Evolutionary conservation across 2,888 invertebrate species (phyloP).

Genomic region (Euphydryas editha): DNA sequence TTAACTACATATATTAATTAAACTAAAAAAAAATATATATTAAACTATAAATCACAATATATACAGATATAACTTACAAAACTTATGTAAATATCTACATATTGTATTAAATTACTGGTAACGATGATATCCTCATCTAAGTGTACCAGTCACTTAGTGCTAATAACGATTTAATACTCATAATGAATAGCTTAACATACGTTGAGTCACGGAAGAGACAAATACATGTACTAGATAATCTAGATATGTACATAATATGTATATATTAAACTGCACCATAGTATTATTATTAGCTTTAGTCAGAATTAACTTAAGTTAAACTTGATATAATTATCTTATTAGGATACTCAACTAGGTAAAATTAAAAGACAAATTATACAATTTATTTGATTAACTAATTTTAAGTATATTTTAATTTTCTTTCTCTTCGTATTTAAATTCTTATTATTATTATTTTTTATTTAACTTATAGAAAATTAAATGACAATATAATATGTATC

Average conservation of each 20-base stretch:
- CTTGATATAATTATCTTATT: background rate
- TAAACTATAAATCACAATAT: no score
- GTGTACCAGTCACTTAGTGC: background rate
- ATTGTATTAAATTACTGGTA: background rate
- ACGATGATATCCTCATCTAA: background rate
- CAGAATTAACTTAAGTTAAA: background rate
- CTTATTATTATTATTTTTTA: no score
- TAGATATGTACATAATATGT: background rate
- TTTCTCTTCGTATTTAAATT: no score
- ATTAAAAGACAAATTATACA: no score
- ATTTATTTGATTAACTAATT: no score
- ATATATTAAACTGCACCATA: background rate
- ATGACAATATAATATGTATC: no score
- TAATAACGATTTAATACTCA: conserved; percentile 6
- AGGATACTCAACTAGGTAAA: background rate
- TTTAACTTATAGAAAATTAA: no score
- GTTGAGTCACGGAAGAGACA: background rate
- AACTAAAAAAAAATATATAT: no score
- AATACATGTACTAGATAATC: background rate
- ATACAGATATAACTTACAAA: no score
- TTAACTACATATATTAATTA: no score
- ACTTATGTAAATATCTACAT: no score
- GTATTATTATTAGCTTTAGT: background rate
- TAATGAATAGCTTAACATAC: conserved; percentile 6
- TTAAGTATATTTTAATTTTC: no score